Percentiles rank a stretch among this genome's conserved stretches.
These are phyloP conservation scores for Microcaecilia unicolor DNA, from an alignment of 2,797 vertebrate genomes.

Conservation along the genomic window DNA sequence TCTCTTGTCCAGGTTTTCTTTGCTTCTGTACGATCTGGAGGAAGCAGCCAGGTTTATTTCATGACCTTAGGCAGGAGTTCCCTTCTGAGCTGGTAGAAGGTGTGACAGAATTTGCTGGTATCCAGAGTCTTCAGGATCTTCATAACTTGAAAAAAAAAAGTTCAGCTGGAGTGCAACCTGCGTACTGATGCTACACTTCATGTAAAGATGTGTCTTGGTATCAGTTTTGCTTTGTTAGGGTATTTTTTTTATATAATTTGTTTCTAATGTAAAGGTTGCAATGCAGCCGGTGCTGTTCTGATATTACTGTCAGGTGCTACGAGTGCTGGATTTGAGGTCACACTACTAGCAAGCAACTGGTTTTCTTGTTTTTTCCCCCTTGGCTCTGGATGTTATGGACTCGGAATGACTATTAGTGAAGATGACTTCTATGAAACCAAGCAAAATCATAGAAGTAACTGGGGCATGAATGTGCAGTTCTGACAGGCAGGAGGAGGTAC, in stretches of 20 bases:
- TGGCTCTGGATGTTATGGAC: slow-evolving; percentile 52
- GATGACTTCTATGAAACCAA: too few relatives aligned
- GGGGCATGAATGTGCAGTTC: slow-evolving; percentile 22
- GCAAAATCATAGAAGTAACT: slow-evolving; percentile 11
- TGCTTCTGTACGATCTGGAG: slow-evolving; percentile 77
- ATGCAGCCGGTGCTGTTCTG: slow-evolving; percentile 66
- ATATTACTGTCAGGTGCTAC: slow-evolving; percentile 60
- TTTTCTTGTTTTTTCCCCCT: slow-evolving; percentile 18
- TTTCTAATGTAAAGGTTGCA: slow-evolving; percentile 37
- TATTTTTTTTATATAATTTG: slow-evolving; percentile 25
- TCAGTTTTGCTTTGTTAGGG: slow-evolving; percentile 41
- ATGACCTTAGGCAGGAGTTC: slow-evolving; percentile 85
- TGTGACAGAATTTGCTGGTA: slow-evolving; percentile 32
- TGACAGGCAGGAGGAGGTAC: slow-evolving; percentile 37
- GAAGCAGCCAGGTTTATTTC: slow-evolving; percentile 86
- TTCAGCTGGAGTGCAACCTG: slow-evolving; percentile 64
- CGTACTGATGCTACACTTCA: slow-evolving; percentile 38
- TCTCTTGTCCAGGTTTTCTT: slow-evolving; percentile 69
- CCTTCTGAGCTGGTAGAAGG: slow-evolving; percentile 75
- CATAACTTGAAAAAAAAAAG: slow-evolving; percentile 63
- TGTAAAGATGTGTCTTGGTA: slow-evolving; percentile 47
- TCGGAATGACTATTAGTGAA: slow-evolving; percentile 41
- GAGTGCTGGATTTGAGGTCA: slow-evolving; percentile 48
- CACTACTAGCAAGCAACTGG: slow-evolving; percentile 43
- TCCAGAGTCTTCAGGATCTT: slow-evolving; percentile 53